Percentiles rank a stretch among this genome's conserved stretches.
These are phyloP conservation scores for Asobara japonica DNA, from an alignment of 1,140 invertebrate genomes.

Conservation along the genomic window DNA sequence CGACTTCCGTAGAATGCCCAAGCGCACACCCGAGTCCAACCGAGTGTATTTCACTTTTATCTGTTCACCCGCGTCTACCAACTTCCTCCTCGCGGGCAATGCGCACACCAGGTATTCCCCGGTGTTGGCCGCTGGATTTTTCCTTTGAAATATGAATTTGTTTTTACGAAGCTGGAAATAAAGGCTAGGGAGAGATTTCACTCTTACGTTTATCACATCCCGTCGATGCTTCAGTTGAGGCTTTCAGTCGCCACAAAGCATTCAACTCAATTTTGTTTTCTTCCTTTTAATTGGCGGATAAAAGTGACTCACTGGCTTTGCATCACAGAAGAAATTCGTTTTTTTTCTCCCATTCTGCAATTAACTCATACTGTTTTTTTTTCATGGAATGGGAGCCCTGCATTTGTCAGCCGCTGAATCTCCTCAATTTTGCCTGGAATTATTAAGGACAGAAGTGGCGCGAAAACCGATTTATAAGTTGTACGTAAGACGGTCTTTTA, in stretches of 20 bases:
- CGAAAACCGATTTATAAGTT: too few species aligned
- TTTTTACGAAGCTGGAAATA: conserved; percentile 40
- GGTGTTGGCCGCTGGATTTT: conserved; percentile 34
- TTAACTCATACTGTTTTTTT: neutral
- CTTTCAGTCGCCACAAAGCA: conserved; percentile 31
- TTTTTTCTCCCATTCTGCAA: neutral
- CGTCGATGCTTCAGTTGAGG: neutral
- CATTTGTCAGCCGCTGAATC: too few species aligned
- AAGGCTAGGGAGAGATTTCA: neutral
- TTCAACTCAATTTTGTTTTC: neutral
- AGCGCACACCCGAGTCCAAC: conserved; percentile 35
- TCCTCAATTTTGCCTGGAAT: too few species aligned
- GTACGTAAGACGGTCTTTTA: too few species aligned
- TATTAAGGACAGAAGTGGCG: too few species aligned
- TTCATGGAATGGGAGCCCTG: too few species aligned
- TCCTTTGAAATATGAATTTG: conserved; percentile 57
- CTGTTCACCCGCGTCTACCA: conserved; percentile 40
- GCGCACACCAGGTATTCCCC: conserved; percentile 30
- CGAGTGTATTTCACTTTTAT: conserved; percentile 57
- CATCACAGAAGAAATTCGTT: neutral
- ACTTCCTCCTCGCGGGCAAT: conserved; percentile 31
- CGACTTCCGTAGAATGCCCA: conserved; percentile 27
- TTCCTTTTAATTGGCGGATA: conserved; percentile 15
- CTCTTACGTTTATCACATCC: neutral
- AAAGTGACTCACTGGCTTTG: neutral